phyloP scores from a whole-genome alignment of 2,113 vertebrate species.

The Phyllostomus hastatus region DNA sequence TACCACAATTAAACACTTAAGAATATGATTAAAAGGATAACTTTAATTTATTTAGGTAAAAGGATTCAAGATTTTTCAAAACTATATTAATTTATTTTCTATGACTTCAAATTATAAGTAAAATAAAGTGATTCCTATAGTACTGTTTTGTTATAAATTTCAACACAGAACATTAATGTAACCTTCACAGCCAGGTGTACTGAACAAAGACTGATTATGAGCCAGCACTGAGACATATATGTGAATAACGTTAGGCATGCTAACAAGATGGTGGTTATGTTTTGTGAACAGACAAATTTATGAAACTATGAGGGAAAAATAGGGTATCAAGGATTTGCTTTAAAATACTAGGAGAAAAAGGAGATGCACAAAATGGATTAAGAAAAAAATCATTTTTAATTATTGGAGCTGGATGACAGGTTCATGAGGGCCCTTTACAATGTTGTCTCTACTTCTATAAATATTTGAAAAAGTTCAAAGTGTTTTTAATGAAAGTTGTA shows the following conservation, averaged over 20 bases:
- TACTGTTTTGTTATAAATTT: neutral
- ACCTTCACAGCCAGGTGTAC: neutral
- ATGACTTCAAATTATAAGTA: neutral
- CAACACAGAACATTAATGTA: neutral
- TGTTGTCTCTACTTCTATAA: neutral
- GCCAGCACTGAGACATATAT: neutral
- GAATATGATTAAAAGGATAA: neutral
- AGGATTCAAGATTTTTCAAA: neutral
- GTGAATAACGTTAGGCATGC: neutral
- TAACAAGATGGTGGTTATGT: neutral
- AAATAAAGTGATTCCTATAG: neutral
- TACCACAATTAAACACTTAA: neutral
- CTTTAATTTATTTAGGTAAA: neutral
- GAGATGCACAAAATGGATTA: neutral
- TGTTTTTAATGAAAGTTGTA: slow-evolving; percentile 1
- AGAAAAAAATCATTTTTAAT: neutral
- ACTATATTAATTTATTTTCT: slow-evolving; percentile 17
- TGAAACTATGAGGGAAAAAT: neutral
- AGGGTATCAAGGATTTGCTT: neutral
- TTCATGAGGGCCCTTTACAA: neutral
- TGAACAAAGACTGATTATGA: neutral
- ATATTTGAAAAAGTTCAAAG: neutral
- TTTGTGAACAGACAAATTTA: neutral
- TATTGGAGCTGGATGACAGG: neutral
- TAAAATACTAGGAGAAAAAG: neutral